These are phyloP conservation scores for Spinus pinus DNA, from an alignment of 2,797 vertebrate genomes.

Conservation along the genomic window DNA sequence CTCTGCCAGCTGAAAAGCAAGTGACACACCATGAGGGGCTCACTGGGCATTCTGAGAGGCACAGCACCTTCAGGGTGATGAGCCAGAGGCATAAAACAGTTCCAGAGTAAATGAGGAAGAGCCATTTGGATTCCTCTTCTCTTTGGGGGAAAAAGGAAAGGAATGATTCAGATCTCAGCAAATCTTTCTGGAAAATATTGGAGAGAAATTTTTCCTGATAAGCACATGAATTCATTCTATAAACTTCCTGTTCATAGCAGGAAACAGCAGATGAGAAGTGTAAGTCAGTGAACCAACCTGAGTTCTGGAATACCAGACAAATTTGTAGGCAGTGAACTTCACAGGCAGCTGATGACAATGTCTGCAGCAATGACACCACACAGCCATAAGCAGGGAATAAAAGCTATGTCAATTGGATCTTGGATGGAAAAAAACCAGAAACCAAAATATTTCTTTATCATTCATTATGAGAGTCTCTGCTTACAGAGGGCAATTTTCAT, in stretches of 20 bases:
- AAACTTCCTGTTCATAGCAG: background rate
- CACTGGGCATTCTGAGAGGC: background rate
- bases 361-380: background rate
- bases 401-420: background rate
- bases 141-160: background rate
- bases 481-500: background rate
- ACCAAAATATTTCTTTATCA: background rate
- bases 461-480: background rate
- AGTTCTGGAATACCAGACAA: background rate
- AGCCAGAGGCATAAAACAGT: background rate
- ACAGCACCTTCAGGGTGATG: background rate
- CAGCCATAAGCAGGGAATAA: background rate
- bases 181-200: background rate
- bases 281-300: background rate
- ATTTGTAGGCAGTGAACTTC: background rate
- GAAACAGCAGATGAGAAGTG: background rate
- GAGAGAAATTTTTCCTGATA: background rate
- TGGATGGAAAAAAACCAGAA: background rate
- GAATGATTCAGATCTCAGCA: background rate
- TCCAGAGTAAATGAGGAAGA: background rate
- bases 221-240: background rate
- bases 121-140: background rate
- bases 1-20: slow-evolving; percentile 71
- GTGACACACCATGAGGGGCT: background rate
- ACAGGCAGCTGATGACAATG: background rate